These are phyloP conservation scores for Drosophila birchii DNA, from an alignment of 2,888 invertebrate species.

Conservation along the genomic window DNA sequence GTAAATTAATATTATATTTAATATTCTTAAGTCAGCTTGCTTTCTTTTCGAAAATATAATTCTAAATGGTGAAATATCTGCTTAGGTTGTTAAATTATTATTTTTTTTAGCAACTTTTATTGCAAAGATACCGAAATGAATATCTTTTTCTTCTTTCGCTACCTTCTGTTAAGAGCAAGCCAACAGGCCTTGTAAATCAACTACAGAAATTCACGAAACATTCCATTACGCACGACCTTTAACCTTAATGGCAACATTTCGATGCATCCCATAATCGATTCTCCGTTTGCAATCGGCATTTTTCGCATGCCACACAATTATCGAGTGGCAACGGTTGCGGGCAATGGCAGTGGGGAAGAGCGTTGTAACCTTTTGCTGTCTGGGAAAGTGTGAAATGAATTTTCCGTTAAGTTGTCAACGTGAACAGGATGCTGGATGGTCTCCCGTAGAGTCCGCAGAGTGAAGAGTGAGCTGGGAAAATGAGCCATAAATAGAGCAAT, in stretches of 20 bases:
- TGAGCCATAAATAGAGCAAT: constrained; percentile 39
- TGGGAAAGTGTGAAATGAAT: constrained; percentile 63
- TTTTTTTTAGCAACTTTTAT: not conserved
- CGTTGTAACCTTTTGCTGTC: constrained; percentile 13
- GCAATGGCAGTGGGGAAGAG: not conserved
- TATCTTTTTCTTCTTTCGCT: not conserved
- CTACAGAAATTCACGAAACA: not conserved
- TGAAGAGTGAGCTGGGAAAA: not conserved
- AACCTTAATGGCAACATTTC: constrained; percentile 15
- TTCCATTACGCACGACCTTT: constrained; percentile 9
- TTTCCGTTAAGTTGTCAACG: constrained; percentile 67
- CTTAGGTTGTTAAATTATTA: not conserved
- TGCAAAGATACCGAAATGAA: not conserved
- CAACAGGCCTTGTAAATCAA: not conserved
- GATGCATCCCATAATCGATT: constrained; percentile 23
- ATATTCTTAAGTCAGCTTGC: not conserved
- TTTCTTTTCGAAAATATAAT: not conserved
- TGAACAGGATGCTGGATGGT: constrained; percentile 25
- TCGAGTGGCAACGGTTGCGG: constrained; percentile 6
- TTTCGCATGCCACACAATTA: constrained; percentile 31
- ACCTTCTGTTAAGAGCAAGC: not conserved
- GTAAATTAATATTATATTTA: too few relatives aligned
- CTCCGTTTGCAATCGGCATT: constrained; percentile 18
- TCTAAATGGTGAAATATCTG: not conserved
- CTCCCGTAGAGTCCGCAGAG: not conserved